Percentiles rank a stretch among this genome's conserved stretches.
Conservation (phyloP, 92 coral and sea anemone species). For the Ricordea florida region DNA sequence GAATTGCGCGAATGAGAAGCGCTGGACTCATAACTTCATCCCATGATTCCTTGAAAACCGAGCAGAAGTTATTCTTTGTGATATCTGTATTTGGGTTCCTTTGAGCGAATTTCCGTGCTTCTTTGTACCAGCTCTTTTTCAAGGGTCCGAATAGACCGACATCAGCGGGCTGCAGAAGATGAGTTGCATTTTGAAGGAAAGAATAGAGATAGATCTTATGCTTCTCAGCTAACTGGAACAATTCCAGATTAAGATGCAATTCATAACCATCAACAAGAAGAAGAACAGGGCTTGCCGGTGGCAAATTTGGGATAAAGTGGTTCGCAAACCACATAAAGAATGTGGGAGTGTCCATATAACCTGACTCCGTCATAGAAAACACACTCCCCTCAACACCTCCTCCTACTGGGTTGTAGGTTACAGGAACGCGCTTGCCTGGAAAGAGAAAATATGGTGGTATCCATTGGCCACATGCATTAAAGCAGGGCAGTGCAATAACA, state of each 20-base stretch:
- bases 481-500: slow-evolving; percentile 53
- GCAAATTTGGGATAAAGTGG: slow-evolving; percentile 23
- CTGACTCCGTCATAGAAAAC: slow-evolving; percentile 52
- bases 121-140: too few species aligned
- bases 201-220: too few species aligned
- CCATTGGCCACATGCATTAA: slow-evolving; percentile 48
- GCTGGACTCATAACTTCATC: slow-evolving; percentile 49
- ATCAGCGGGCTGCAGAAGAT: too few species aligned
- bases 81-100: not conserved
- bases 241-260: slow-evolving; percentile 4
- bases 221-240: too few species aligned
- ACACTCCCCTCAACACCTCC: slow-evolving; percentile 53
- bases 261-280: slow-evolving; percentile 15
- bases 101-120: not conserved
- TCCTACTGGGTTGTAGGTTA: slow-evolving; percentile 40
- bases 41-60: slow-evolving; percentile 46
- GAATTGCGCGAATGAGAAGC: slow-evolving; percentile 9
- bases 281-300: slow-evolving; percentile 47
- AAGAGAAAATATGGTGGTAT: slow-evolving; percentile 53
- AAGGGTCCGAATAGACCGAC: too few species aligned
- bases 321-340: slow-evolving; percentile 54
- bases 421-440: slow-evolving; percentile 43
- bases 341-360: slow-evolving; percentile 50
- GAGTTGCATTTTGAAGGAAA: too few species aligned
- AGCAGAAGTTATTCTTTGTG: slow-evolving; percentile 25